phyloP scores from a whole-genome alignment of 2,888 invertebrate species.

The Steinernema carpocapsae region DNA sequence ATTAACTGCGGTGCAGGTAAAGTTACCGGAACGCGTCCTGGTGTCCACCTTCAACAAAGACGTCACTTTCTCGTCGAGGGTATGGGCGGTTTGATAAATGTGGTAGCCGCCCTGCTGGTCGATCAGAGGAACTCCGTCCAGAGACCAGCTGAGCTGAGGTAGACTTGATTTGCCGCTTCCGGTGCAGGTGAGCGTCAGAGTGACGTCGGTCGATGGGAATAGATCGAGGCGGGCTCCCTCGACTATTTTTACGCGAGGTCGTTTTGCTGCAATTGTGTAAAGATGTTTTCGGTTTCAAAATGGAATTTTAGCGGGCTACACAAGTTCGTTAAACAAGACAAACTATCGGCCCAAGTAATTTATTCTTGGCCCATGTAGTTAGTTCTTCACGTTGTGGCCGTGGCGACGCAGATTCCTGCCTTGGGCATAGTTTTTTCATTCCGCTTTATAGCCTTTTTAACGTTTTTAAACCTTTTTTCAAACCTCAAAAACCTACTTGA shows the following conservation, averaged over 20 bases:
- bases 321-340: not conserved
- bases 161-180: constrained; percentile 30
- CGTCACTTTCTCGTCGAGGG: constrained; percentile 28
- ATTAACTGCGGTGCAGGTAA: constrained; percentile 50
- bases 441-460: too few species aligned
- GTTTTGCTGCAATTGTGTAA: not conserved
- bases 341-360: too few species aligned
- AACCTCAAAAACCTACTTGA: not conserved
- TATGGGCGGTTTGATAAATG: constrained; percentile 34
- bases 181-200: constrained; percentile 27
- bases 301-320: not conserved
- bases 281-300: not conserved
- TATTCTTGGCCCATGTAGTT: too few species aligned
- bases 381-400: constrained; percentile 4
- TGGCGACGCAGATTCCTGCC: not conserved
- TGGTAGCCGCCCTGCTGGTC: constrained; percentile 28
- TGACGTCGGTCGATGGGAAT: constrained; percentile 30
- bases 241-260: constrained; percentile 32
- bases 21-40: constrained; percentile 51
- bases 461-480: too few species aligned
- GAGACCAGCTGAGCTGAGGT: constrained; percentile 20
- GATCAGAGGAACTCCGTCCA: constrained; percentile 22
- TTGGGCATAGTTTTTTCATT: not conserved
- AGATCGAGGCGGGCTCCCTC: constrained; percentile 21
- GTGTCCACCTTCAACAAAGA: constrained; percentile 27